A percentile compares a stretch with the other conserved stretches of the same genome.
Evolutionary conservation across 2,888 invertebrate genomes (phyloP).

Genomic region (Apotomis betuletana): DNA sequence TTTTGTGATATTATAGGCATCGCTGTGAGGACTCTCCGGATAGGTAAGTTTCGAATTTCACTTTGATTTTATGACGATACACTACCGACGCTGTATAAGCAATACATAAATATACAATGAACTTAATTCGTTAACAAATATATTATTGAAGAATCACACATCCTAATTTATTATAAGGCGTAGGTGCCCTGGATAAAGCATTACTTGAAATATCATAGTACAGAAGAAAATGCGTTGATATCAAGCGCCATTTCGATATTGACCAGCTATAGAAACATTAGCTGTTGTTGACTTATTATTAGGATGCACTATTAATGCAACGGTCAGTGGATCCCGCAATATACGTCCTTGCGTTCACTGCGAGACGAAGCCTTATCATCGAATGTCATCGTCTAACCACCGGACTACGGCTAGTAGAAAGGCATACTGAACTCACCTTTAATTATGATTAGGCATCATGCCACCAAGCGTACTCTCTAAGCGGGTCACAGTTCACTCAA

Average conservation of each 20-base stretch:
- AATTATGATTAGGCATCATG: slow-evolving; percentile 68
- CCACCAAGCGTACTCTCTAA: slow-evolving; percentile 50
- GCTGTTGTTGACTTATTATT: slow-evolving; percentile 13
- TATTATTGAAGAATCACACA: too few species aligned
- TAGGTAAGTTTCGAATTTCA: too few species aligned
- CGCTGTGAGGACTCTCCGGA: too few species aligned
- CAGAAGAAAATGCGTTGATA: too few species aligned
- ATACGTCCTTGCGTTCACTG: slow-evolving; percentile 79
- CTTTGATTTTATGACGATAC: too few species aligned
- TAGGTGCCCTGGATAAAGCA: too few species aligned
- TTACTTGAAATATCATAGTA: too few species aligned
- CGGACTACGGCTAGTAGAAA: slow-evolving; percentile 66
- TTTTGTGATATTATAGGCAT: too few species aligned
- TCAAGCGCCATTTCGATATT: neutral
- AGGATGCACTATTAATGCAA: slow-evolving; percentile 44
- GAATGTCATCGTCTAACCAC: slow-evolving; percentile 72
- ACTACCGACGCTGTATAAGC: too few species aligned
- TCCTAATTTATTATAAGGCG: too few species aligned
- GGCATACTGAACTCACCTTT: slow-evolving; percentile 70
- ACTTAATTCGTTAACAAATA: too few species aligned
- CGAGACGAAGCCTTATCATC: slow-evolving; percentile 68
- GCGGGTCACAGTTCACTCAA: slow-evolving; percentile 51
- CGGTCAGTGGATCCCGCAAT: slow-evolving; percentile 54
- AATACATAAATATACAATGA: too few species aligned
- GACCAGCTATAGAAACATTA: slow-evolving; percentile 5